Base-by-base conservation (phyloP, 2,797 vertebrate genomes). In the Molossus alvarezi region DNA sequence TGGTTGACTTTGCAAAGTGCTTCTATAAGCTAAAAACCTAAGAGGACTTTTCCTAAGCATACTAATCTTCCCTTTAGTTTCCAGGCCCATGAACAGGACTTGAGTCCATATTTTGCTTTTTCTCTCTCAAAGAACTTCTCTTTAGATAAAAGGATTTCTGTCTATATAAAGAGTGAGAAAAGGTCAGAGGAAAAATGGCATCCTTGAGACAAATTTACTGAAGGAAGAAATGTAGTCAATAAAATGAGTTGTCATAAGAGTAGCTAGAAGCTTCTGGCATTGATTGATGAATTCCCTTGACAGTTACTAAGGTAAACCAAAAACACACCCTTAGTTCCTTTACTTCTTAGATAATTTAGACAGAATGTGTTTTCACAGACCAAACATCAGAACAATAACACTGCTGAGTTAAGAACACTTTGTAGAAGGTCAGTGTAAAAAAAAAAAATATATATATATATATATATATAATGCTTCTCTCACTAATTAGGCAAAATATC, bases 331-430 rank as follows among this genome's bases (percentile, higher is more conserved):
- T 5, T 25, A 17, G 4, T 60, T 72, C 29, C 51, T 80, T 71
- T 69, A 23, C 17, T 21, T 94, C 11, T 79, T 81, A 73, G 71
- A 65, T 64, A 65, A 89, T 77, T 57, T 23, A 73, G 14, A 53
- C 69, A 83, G 51, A 87, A 67, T 33, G 21, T 57, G 18, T 88
- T 96, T 96, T 88, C 51, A 80, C 6, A 65, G 67, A 92, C 15
- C 25, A 93, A 60, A 37, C 69, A 33, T 58, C 15, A 86, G 15
- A 75, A 21, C 27, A 83, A 45, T 9, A 51, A 72, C 62, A 51
- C 15, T 93, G 94, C 96, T 97, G 95, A 94, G 64, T 83, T 88
- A 91, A 92, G 60, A 92, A 92, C 3, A 60, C 12, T 9, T 58
- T 5, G 21, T 6, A 89, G 86, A 97, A 81, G 86, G 53, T 88